Base-by-base conservation (phyloP, 2,888 invertebrate species). In the Drosophila maculinotata region DNA sequence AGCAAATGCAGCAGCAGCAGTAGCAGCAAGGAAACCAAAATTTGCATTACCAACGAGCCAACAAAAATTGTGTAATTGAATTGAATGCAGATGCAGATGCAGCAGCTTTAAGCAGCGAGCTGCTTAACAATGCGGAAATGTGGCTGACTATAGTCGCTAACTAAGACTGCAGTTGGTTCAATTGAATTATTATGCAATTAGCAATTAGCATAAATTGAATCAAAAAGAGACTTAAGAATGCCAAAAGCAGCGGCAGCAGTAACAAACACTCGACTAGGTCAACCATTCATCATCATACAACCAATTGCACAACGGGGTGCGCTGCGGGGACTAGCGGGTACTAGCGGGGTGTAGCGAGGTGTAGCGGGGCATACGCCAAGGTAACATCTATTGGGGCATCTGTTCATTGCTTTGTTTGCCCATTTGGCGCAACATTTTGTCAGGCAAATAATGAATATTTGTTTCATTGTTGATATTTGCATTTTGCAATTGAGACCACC, bases 171-270 rank as follows among this genome's bases (percentile, higher is more conserved):
- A 47, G 53, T 58, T 65, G 78, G 57, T 69, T 69, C 69, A 83
- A 83, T 86, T 79, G 87, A 84, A 87, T 81, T 85, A 83, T 87
- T 85, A 87, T 82, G 86, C 87, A 83, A 87, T 87, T 87, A 85
- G 86, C 86, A 87, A 83, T 87, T 87, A 83, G 85, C 85, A 81
- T 83, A 87, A 85, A 85, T 87, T 85, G 82, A 76, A 82, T 68
- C 63, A 76, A 58, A 76, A 58, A 38, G 38, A 51, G 47, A 58
- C 57, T 59, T 35, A 67, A 71, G 79, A 80, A 84, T 81, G 60
- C 69, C 63, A 58, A 78, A 73, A 65, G 69, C 66, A 77, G 47
- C 45, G 31, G 35, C 35, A 60, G 64, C 66, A 74, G 42, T 62
- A 67, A 31, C 53, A 76, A 47, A 74, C 84, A 83, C 84, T 81